Percentiles rank a stretch among this genome's conserved stretches.
These are phyloP conservation scores for Vulpes lagopus DNA, from an alignment of 2,113 vertebrate species.

Conservation along the genomic window DNA sequence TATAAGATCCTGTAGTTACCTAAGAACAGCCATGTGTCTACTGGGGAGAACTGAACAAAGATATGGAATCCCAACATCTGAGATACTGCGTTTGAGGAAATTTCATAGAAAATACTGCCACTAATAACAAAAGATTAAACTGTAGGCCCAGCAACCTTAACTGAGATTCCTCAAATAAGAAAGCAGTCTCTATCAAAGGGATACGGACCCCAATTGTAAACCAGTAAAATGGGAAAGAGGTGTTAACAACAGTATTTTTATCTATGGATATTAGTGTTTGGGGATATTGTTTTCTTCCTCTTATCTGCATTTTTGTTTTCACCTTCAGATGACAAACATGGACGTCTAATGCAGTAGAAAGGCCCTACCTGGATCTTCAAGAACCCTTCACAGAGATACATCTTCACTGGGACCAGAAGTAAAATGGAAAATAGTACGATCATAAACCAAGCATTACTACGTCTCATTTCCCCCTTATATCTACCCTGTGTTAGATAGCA, in stretches of 20 bases:
- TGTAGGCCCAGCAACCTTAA: not conserved
- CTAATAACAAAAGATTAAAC: constrained; percentile 52
- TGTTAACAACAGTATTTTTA: constrained; percentile 37
- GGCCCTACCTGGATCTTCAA: not conserved
- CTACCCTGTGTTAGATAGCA: not conserved
- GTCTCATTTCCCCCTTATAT: constrained; percentile 30
- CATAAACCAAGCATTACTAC: not conserved
- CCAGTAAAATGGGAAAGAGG: not conserved
- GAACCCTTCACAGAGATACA: not conserved
- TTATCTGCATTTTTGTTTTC: not conserved
- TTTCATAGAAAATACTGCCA: not conserved
- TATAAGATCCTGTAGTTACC: not conserved
- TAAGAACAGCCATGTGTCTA: not conserved
- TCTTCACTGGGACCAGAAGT: not conserved
- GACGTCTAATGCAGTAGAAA: not conserved
- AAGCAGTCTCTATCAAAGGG: not conserved
- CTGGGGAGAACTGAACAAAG: not conserved
- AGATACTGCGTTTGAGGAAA: constrained; percentile 28
- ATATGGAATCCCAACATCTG: constrained; percentile 35
- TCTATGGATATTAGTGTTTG: not conserved
- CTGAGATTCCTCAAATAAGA: not conserved
- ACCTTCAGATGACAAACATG: constrained; percentile 24
- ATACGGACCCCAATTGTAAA: not conserved
- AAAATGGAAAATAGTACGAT: not conserved
- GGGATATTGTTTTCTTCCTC: not conserved